Evolutionary conservation across 2,113 vertebrate species (phyloP).

Genomic region (Perca schrenkii): DNA sequence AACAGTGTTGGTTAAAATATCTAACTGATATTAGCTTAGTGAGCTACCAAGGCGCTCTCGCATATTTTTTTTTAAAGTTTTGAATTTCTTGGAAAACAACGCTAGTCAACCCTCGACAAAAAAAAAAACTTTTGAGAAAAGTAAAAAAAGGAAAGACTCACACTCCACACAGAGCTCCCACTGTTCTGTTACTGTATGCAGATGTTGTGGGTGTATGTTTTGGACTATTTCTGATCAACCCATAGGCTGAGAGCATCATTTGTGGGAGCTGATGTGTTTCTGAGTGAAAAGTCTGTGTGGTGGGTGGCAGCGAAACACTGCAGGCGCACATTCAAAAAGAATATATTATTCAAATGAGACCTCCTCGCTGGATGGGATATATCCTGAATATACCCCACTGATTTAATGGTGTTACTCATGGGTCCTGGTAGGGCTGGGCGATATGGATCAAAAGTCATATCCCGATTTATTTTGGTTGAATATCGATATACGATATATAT

Average conservation of each 20-base stretch:
- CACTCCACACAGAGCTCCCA: background rate
- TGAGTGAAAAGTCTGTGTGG: background rate
- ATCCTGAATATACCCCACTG: background rate
- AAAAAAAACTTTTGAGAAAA: background rate
- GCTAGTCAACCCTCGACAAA: background rate
- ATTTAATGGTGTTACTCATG: slow-evolving; percentile 9
- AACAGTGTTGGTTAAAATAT: no score
- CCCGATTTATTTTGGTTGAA: no score
- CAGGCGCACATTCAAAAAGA: slow-evolving; percentile 27
- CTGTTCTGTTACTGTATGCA: background rate
- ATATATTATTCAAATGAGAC: slow-evolving; percentile 40
- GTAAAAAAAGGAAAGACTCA: background rate
- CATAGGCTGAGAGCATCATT: slow-evolving; percentile 9
- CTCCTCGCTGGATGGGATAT: background rate
- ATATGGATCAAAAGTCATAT: no score
- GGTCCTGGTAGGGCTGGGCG: no score
- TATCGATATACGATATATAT: no score
- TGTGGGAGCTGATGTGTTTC: slow-evolving; percentile 19
- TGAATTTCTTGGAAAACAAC: background rate
- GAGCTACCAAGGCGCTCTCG: no score
- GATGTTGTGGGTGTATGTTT: slow-evolving; percentile 24
- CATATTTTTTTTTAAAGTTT: slow-evolving; percentile 2
- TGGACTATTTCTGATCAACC: slow-evolving; percentile 23
- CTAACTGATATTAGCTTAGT: no score
- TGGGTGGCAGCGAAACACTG: slow-evolving; percentile 37